phyloP scores from a whole-genome alignment of 2,113 vertebrate genomes.

The Boleophthalmus pectinirostris region DNA sequence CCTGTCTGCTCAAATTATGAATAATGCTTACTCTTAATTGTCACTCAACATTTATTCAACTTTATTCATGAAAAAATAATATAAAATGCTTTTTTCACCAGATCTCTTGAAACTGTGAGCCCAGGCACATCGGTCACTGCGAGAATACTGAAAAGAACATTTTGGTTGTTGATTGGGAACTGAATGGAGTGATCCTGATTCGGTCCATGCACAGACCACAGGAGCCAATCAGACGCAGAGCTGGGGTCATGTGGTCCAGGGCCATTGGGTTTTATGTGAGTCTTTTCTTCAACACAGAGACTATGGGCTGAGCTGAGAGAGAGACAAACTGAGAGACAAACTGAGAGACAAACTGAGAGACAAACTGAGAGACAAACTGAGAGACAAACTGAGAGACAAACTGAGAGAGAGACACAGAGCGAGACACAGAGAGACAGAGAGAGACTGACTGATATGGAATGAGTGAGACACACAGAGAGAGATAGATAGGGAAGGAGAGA shows the following conservation, averaged over 20 bases:
- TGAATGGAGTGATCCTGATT: not conserved
- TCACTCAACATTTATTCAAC: too few species aligned
- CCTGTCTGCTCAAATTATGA: too few species aligned
- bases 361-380: too few species aligned
- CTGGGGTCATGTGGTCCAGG: not conserved
- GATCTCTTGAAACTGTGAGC: not conserved
- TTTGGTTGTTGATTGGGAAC: not conserved
- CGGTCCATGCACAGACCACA: not conserved
- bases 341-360: not conserved
- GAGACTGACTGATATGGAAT: too few species aligned
- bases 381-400: conserved; percentile 1
- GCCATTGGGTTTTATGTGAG: not conserved
- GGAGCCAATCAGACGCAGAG: not conserved
- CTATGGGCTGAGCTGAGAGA: conserved; percentile 14
- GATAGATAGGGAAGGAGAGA: too few species aligned
- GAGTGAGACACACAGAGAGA: too few species aligned
- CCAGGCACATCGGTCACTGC: not conserved
- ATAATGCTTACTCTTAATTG: too few species aligned
- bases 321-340: not conserved
- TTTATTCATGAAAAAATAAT: too few species aligned
- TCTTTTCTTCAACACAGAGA: too few species aligned
- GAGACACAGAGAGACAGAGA: conserved; percentile 3
- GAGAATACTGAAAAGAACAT: not conserved
- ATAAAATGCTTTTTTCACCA: too few species aligned
- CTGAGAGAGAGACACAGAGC: conserved; percentile 3